Evolutionary conservation across 2,797 vertebrate genomes (phyloP).

Genomic region (Acrocephalus scirpaceus): DNA sequence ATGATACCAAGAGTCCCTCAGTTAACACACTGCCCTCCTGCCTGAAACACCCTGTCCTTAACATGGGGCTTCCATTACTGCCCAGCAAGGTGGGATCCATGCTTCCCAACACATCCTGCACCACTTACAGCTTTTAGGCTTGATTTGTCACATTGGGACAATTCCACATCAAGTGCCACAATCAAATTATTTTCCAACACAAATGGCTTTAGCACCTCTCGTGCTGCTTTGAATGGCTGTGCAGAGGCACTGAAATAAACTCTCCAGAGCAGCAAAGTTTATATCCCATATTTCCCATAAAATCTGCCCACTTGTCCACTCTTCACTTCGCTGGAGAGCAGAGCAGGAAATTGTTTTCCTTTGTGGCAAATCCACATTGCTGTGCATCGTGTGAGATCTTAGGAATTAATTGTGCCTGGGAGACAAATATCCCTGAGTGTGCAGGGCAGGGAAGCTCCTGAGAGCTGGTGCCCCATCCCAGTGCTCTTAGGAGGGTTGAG

Average conservation of each 20-base stretch:
- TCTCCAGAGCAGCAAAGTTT: neutral
- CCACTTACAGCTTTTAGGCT: neutral
- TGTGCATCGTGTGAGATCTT: neutral
- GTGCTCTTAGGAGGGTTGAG: neutral
- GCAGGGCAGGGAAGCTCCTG: neutral
- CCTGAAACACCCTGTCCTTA: neutral
- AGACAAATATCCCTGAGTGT: neutral
- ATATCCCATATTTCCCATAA: neutral
- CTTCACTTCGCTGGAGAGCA: neutral
- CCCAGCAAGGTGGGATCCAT: neutral
- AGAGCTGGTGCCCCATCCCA: neutral
- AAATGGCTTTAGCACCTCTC: constrained; percentile 58
- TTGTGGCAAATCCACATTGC: neutral
- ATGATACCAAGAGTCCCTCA: neutral
- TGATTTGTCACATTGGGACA: constrained; percentile 7
- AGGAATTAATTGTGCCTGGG: neutral
- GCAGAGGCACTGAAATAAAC: constrained; percentile 38
- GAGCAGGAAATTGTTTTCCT: constrained; percentile 5
- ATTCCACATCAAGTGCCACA: constrained; percentile 48
- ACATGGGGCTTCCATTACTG: neutral
- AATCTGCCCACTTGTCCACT: constrained; percentile 19
- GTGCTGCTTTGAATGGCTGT: neutral
- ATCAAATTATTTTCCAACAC: constrained; percentile 69
- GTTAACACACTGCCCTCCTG: neutral
- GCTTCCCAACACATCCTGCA: neutral